Evolutionary conservation across 2,113 vertebrate species (phyloP).

Genomic region (Atrichornis clamosus): DNA sequence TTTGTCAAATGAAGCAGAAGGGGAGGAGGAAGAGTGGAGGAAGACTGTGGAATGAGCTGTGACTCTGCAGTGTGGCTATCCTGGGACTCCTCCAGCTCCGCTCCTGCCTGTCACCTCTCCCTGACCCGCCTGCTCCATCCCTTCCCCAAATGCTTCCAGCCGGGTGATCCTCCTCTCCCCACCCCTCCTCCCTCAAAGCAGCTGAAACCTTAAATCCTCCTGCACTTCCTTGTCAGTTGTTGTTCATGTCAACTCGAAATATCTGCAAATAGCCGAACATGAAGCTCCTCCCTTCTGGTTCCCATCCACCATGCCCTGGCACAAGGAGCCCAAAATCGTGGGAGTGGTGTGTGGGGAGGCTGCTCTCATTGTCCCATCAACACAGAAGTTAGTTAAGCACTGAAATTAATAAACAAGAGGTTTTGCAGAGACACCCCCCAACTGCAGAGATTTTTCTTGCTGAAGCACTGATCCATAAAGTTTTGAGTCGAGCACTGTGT

Average conservation of each 20-base stretch:
- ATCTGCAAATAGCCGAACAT: neutral
- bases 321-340: neutral
- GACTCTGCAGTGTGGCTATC: rapidly evolving
- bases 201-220: neutral
- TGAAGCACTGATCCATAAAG: neutral
- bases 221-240: neutral
- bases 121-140: neutral
- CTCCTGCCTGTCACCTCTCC: neutral
- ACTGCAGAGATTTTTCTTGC: neutral
- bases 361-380: neutral
- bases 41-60: neutral
- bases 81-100: neutral
- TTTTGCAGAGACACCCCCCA: neutral
- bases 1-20: neutral
- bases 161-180: neutral
- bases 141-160: neutral
- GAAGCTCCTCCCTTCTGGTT: neutral
- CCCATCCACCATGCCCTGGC: neutral
- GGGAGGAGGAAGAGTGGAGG: neutral
- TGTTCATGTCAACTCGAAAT: neutral
- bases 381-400: neutral
- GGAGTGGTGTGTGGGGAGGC: neutral
- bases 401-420: neutral
- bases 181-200: neutral
- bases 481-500: neutral